Conservation (phyloP, 2,888 invertebrate genomes). For the Callyntrura sp. region DNA sequence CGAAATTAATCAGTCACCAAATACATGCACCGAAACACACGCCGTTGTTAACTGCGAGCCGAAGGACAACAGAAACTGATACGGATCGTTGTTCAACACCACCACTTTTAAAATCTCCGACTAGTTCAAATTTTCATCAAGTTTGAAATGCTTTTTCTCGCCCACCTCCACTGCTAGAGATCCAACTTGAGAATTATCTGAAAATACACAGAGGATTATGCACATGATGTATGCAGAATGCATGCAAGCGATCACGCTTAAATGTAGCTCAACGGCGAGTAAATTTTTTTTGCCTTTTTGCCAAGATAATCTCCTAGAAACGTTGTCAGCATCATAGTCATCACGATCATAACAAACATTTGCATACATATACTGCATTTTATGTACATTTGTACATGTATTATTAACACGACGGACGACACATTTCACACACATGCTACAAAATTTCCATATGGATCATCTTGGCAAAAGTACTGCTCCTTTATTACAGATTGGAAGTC, state of each 20-base stretch:
- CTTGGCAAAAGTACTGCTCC: constrained; percentile 44
- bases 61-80: constrained; percentile 21
- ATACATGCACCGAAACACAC: not conserved
- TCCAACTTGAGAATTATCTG: constrained; percentile 38
- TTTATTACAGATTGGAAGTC: not conserved
- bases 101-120: not conserved
- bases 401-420: not conserved
- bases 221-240: not conserved
- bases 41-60: not conserved
- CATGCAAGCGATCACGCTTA: no score
- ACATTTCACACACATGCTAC: constrained; percentile 1
- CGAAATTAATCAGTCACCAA: not conserved
- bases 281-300: constrained; percentile 49
- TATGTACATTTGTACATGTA: not conserved
- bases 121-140: not conserved
- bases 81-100: not conserved
- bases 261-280: no score
- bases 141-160: not conserved
- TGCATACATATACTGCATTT: not conserved
- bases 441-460: constrained; percentile 60
- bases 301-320: constrained; percentile 58
- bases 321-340: not conserved
- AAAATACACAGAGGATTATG: constrained; percentile 44
- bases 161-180: not conserved
- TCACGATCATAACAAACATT: not conserved